Conservation (phyloP, 2,888 invertebrate species). For the Ecliptopera silaceata region DNA sequence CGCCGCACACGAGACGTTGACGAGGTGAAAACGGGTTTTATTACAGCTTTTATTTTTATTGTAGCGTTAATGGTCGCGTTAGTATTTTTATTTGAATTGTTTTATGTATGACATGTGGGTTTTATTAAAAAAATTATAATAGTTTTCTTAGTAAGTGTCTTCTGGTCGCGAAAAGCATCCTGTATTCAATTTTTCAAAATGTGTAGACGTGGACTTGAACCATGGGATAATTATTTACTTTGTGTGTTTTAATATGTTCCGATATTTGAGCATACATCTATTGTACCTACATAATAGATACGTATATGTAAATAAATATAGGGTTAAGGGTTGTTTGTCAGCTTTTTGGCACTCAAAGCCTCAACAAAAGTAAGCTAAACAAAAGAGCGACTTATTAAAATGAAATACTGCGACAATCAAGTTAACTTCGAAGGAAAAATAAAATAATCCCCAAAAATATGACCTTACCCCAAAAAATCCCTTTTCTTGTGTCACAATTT, state of each 20-base stretch:
- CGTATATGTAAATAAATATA: too few relatives aligned
- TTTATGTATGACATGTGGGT: slow-evolving; percentile 2
- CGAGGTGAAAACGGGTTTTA: slow-evolving; percentile 33
- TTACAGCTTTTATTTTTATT: slow-evolving; percentile 34
- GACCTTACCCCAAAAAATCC: slow-evolving; percentile 22
- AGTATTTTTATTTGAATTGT: slow-evolving; percentile 11
- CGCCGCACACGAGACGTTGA: slow-evolving; percentile 34
- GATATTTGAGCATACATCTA: too few relatives aligned
- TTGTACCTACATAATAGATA: too few relatives aligned
- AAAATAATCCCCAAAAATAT: slow-evolving; percentile 22
- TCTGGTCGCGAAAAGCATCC: too few relatives aligned
- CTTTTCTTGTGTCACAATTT: slow-evolving; percentile 41
- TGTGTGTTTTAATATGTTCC: too few relatives aligned
- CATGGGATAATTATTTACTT: too few relatives aligned
- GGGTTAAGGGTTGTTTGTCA: too few relatives aligned
- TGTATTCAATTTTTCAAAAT: too few relatives aligned
- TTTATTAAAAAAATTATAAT: not conserved
- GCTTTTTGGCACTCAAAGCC: too few relatives aligned
- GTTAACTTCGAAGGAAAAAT: slow-evolving; percentile 8
- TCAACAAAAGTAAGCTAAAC: not conserved
- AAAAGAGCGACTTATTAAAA: not conserved
- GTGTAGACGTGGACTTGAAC: too few relatives aligned
- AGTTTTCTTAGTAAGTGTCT: too few relatives aligned
- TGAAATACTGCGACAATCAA: slow-evolving; percentile 17
- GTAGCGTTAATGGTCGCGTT: slow-evolving; percentile 22